Conservation (phyloP, 2,113 vertebrate species). For the Puntigrus tetrazona region DNA sequence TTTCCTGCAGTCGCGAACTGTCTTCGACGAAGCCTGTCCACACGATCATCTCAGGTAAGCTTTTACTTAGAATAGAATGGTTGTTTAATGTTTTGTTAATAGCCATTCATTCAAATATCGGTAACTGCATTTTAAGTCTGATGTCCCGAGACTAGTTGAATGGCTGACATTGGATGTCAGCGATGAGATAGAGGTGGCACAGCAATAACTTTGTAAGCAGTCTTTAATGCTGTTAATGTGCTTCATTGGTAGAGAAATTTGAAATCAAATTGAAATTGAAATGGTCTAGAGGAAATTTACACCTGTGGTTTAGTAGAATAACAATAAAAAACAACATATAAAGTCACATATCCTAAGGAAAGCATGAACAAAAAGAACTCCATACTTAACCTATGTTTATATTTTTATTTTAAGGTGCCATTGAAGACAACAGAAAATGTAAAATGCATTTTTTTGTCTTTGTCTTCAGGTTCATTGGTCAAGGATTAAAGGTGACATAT, state of each 20-base stretch:
- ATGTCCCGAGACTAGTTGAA: not conserved
- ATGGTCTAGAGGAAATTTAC: not conserved
- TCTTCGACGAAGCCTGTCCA: slow-evolving; percentile 92
- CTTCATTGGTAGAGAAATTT: not conserved
- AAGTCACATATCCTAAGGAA: not conserved
- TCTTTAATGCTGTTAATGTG: not conserved
- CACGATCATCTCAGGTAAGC: slow-evolving; percentile 93
- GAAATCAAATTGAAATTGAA: not conserved
- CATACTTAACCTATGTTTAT: not conserved
- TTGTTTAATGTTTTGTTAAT: not conserved
- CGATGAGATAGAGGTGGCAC: not conserved
- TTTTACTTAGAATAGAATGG: not conserved
- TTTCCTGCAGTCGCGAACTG: slow-evolving; percentile 81
- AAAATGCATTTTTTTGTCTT: slow-evolving; percentile 24
- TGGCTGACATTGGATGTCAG: not conserved
- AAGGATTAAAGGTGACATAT: slow-evolving; percentile 85
- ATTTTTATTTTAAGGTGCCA: not conserved
- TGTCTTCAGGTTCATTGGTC: slow-evolving; percentile 84
- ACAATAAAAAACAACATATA: not conserved
- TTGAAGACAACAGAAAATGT: not conserved
- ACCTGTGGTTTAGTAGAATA: not conserved
- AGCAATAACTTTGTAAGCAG: not conserved
- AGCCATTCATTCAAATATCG: not conserved
- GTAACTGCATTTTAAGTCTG: not conserved
- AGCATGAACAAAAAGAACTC: not conserved